Base-by-base conservation (phyloP, 2,797 vertebrate genomes). In the Acipenser ruthenus region DNA sequence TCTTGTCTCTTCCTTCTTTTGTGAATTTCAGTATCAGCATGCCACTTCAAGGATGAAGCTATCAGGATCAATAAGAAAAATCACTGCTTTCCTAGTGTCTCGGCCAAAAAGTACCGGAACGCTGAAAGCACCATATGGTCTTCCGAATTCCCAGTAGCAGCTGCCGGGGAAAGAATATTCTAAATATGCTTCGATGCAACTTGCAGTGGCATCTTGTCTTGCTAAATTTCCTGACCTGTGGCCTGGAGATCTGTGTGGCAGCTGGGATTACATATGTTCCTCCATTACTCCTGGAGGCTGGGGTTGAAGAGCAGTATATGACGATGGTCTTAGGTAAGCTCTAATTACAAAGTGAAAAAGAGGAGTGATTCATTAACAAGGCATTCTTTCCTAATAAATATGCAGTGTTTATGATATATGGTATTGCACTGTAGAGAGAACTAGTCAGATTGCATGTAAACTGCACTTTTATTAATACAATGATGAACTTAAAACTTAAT, bases 181-280 rank as follows among this genome's bases (percentile, higher is more conserved):
- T 82, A 83, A 89, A 74, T 83, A 91, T 91, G 90, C 81, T 75
- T 75, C 86, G 84, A 86, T 90, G 89, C 87, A 86, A 82, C 80
- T 82, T 87, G 79, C 88, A 87, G 72, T 85, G 86, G 83, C 86
- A 79, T 77, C 87, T 91, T 23, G 74, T 90, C 78, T 84, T 90
- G 74, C 80, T 91, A 77, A 91, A 91, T 84, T 89, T 85, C 13
- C 79, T 91, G 79, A 88, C 90, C 67, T 91, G 90, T 77, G 90
- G 88, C 74, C 82, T 91, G 83, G 90, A 91, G 86, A 90, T 91
- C 82, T 91, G 90, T 10, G 86, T 91, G 82, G 90, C 90, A 63
- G 89, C 89, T 71, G 89, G 89, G 50, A 88, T 90, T 79, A 91
- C 90, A 48, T 90, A 91, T 49, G 90, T 90, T 66, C 90, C 90